Evolutionary conservation across 2,113 vertebrate species (phyloP), one percentile per base, ranked within the genome.

Genomic region (Chaetops frenatus): DNA sequence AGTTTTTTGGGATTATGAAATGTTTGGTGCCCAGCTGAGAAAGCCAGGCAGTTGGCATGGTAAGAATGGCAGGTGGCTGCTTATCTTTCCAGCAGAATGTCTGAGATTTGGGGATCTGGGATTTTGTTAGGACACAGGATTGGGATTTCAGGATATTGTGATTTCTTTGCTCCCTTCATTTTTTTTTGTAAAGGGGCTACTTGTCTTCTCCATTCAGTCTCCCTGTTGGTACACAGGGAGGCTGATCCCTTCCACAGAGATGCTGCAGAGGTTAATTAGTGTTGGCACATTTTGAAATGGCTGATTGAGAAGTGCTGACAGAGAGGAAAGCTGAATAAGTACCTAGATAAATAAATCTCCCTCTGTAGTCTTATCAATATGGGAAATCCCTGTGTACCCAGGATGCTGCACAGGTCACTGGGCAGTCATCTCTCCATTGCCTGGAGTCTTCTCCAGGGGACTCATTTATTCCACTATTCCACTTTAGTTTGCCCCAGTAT

Each of bases 281-380:
- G 24, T 51, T 61, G 81, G 86, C 40, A 86, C 15, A 5, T 78
- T 95, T 92, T 89, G 70, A 77, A 95, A 91, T 19, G 33, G 50
- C 80, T 70, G 50, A 50, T 76, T 77, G 88, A 82, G 81, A 94
- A 95, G 95, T 1, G 3, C 66, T 82, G 82, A 42, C 74, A 57
- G 60, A 90, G 83, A 72, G 87, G 66, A 84, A 95, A 96, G 70
- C 81, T 58, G 79, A 69, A 38, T 61, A 79, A 54, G 70, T 77
- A 73, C 36, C 28, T 58, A 54, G 66, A 56, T 35, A 92, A 83
- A 86, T 36, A 70, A 91, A 87, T 91, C 66, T 50, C 82, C 67
- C 57, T 86, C 70, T 94, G 66, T 79, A 94, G 56, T 70, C 38
- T 88, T 83, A 88, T 51, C 64, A 8, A 42, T 53, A 28, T 0